A percentile compares a stretch with the other conserved stretches of the same genome.
These are phyloP conservation scores for Zeuzera pyrina DNA, from an alignment of 2,888 invertebrate species.

Conservation along the genomic window DNA sequence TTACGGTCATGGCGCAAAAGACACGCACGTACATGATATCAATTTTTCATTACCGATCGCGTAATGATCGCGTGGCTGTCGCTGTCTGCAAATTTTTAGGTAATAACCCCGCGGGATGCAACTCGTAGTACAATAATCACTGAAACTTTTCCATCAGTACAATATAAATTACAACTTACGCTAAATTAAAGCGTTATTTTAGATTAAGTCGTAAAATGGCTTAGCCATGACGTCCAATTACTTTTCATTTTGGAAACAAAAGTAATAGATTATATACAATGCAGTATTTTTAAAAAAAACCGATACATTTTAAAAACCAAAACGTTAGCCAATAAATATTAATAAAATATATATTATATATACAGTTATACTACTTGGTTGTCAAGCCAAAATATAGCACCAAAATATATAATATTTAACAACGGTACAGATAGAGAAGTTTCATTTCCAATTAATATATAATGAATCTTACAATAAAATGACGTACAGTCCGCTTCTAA, in stretches of 20 bases:
- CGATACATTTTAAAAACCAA: slow-evolving; percentile 28
- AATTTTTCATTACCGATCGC: not conserved
- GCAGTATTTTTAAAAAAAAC: slow-evolving; percentile 8
- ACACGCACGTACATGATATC: too few relatives aligned
- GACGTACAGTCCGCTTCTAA: slow-evolving; percentile 51
- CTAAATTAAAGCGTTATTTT: slow-evolving; percentile 55
- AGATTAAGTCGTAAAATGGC: slow-evolving; percentile 15
- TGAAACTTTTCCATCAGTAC: slow-evolving; percentile 68
- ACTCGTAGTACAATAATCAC: slow-evolving; percentile 7
- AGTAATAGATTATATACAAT: slow-evolving; percentile 4
- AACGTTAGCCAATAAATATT: slow-evolving; percentile 61
- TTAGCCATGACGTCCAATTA: too few relatives aligned
- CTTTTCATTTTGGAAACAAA: slow-evolving; percentile 1
- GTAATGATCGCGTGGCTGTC: too few relatives aligned
- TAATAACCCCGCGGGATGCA: not conserved
- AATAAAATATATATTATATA: slow-evolving; percentile 36
- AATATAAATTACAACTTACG: slow-evolving; percentile 42
- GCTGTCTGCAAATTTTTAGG: too few relatives aligned
- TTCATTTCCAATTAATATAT: slow-evolving; percentile 27
- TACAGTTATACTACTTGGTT: slow-evolving; percentile 57
- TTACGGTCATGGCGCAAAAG: too few relatives aligned
- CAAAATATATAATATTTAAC: slow-evolving; percentile 53
- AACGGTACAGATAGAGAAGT: slow-evolving; percentile 64
- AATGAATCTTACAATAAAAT: slow-evolving; percentile 24
- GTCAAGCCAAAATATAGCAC: slow-evolving; percentile 71